These are phyloP conservation scores for Gymnopithys bicolor DNA, from an alignment of 2,797 vertebrate genomes.

Conservation along the genomic window DNA sequence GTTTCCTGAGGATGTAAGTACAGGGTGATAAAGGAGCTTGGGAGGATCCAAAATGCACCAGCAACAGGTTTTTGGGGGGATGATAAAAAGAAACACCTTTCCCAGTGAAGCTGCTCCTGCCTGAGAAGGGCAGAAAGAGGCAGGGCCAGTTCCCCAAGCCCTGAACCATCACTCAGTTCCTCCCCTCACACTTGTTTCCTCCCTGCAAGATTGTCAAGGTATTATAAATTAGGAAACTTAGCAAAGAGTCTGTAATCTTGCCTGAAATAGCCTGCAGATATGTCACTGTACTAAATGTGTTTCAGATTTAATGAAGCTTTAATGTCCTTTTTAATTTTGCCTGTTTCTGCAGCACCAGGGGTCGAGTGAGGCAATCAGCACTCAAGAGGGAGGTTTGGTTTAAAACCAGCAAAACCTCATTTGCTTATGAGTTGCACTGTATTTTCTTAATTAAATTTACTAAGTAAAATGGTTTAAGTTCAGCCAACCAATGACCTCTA, in stretches of 20 bases:
- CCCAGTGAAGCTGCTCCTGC: neutral
- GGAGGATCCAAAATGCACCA: neutral
- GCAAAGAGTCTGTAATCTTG: constrained; percentile 82
- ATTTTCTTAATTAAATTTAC: constrained; percentile 89
- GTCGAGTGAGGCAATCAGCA: constrained; percentile 84
- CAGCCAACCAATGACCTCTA: constrained; percentile 82
- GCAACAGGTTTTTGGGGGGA: neutral
- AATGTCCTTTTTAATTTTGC: constrained; percentile 88
- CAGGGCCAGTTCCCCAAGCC: neutral
- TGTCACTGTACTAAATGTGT: constrained; percentile 88
- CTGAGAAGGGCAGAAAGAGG: neutral
- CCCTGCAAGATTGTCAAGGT: constrained; percentile 78
- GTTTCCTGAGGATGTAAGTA: neutral
- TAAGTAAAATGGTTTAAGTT: constrained; percentile 85
- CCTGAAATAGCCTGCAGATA: constrained; percentile 85
- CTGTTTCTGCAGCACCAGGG: constrained; percentile 85
- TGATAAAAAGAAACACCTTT: neutral
- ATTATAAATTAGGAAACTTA: constrained; percentile 85
- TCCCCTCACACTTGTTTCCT: constrained; percentile 26
- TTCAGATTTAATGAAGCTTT: constrained; percentile 90
- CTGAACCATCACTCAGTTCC: constrained; percentile 52
- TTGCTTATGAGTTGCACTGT: constrained; percentile 87
- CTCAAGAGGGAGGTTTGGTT: constrained; percentile 84
- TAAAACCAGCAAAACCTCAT: constrained; percentile 85
- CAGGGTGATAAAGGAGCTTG: neutral